phyloP scores from a whole-genome alignment of 1,140 invertebrate genomes.

The Choristoneura fumiferana region DNA sequence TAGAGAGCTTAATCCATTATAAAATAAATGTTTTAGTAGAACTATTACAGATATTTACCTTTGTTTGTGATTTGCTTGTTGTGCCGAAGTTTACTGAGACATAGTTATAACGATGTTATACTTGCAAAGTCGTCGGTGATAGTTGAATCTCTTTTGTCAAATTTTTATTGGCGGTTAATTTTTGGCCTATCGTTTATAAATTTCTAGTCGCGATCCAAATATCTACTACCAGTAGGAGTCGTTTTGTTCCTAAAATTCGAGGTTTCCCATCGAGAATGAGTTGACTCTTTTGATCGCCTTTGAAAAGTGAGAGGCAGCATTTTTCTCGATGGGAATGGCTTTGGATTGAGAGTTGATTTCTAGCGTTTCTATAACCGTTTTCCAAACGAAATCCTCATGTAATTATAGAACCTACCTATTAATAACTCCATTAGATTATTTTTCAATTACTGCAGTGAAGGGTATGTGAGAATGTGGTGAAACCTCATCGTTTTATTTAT shows the following conservation, averaged over 20 bases:
- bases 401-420: conserved; percentile 38
- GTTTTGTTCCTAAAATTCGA: conserved; percentile 44
- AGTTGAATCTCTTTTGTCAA: conserved; percentile 47
- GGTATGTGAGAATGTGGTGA: conserved; percentile 59
- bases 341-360: conserved; percentile 26
- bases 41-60: conserved; percentile 72
- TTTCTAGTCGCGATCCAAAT: conserved; percentile 72
- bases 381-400: conserved; percentile 47
- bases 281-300: background rate
- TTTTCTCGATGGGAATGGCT: background rate
- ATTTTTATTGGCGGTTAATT: conserved; percentile 32
- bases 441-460: conserved; percentile 39
- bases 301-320: background rate
- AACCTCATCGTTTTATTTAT: conserved; percentile 46
- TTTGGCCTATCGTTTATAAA: conserved; percentile 25
- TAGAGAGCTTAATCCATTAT: conserved; percentile 72
- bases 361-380: conserved; percentile 34
- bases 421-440: conserved; percentile 52
- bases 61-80: conserved; percentile 72
- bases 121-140: conserved; percentile 28
- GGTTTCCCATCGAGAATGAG: conserved; percentile 14
- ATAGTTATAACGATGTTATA: conserved; percentile 61
- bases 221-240: conserved; percentile 51
- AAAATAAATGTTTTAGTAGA: conserved; percentile 73
- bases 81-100: conserved; percentile 50